Evolutionary conservation across 37 sponge, comb jelly and placozoan species (phyloP), one percentile per base, ranked within the genome.

Genomic region (Beroe forskalii): DNA sequence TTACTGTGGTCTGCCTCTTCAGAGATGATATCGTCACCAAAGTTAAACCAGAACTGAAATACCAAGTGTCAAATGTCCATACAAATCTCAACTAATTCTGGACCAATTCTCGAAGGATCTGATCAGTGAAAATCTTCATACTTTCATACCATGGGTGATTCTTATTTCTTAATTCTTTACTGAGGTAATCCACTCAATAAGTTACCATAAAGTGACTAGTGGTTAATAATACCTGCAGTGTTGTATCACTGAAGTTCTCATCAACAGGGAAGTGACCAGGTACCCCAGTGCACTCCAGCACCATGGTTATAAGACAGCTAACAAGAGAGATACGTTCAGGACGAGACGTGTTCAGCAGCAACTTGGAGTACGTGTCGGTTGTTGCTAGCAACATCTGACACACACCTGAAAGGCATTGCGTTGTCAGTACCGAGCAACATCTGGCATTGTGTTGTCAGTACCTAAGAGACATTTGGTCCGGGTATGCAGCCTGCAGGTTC

Each of bases 1-100:
- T 80, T 80, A 80, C 86, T 80, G 55, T 80, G 86, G 60, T 80
- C 86, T 9, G 86, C 86, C 41, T 80, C 86, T 25, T 80, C 86
- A 41, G 86, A 80, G 14, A 80, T 44, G 36, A 80, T 80, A 42
- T 80, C 86, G 33, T 80, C 86, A 27, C 86, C 86, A 80, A 80
- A 80, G 33, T 80, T 80, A 42, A 80, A 80, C 86, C 86, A 80
- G 33, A 80, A 80, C 86, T 80, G 60, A 24, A 63, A 63, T n/a
- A n/a, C n/a, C n/a, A n/a, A n/a, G n/a, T n/a, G n/a, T n/a, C n/a
- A n/a, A n/a, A n/a, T n/a, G n/a, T n/a, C n/a, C n/a, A n/a, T n/a
- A n/a, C n/a, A n/a, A n/a, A n/a, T n/a, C n/a, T n/a, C n/a, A n/a
- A n/a, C n/a, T n/a, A n/a, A n/a, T n/a, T n/a, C n/a, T n/a, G n/a